Conservation (phyloP, 2,888 invertebrate genomes). For the Drosophila limbata region DNA sequence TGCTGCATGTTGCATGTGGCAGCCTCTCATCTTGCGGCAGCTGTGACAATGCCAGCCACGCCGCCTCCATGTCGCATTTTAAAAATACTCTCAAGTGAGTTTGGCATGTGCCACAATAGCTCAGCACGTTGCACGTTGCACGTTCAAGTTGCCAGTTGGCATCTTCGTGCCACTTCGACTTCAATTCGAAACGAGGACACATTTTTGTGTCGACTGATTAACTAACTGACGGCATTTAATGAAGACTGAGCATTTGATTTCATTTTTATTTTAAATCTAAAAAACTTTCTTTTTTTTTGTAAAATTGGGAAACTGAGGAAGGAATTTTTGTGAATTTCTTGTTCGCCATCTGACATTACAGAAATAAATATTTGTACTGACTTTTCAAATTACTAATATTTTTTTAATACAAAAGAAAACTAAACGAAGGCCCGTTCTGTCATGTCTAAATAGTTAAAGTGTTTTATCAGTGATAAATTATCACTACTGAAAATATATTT, state of each 20-base stretch:
- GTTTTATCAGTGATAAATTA: too few species aligned
- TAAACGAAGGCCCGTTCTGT: too few species aligned
- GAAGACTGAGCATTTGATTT: neutral
- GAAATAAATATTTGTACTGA: too few species aligned
- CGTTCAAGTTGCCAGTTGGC: constrained; percentile 25
- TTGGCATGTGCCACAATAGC: constrained; percentile 74
- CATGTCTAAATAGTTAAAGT: too few species aligned
- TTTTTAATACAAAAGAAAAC: too few species aligned
- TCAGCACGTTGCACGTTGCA: constrained; percentile 14
- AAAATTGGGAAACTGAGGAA: too few species aligned
- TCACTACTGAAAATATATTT: too few species aligned
- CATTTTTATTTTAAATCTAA: neutral
- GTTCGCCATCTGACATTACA: too few species aligned
- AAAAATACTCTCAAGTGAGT: constrained; percentile 72
- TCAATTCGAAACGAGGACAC: neutral
- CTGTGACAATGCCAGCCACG: constrained; percentile 38
- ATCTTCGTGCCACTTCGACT: constrained; percentile 17
- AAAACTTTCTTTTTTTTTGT: too few species aligned
- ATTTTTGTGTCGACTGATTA: neutral
- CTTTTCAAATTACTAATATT: too few species aligned
- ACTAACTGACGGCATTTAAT: constrained; percentile 16
- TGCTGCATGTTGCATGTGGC: constrained; percentile 17
- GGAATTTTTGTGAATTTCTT: too few species aligned
- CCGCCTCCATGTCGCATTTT: constrained; percentile 42
- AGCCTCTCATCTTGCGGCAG: constrained; percentile 34